Evolutionary conservation across 2,113 vertebrate genomes (phyloP).

Genomic region (Pedetes capensis): DNA sequence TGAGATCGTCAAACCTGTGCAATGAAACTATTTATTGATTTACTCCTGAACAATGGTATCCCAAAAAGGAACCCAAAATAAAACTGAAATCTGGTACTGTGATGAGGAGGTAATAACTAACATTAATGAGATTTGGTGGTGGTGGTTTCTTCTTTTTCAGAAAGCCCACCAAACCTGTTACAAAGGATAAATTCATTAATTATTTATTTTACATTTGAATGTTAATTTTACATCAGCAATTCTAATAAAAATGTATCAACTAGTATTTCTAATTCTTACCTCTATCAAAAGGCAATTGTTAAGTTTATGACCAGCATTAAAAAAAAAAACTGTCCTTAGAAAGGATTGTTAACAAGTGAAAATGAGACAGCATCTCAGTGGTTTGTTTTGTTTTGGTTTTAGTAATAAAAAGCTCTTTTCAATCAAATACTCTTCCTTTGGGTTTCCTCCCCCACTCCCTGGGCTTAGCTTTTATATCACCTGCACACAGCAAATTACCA

Average conservation of each 20-base stretch:
- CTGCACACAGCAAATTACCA: not conserved
- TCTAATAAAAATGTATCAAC: conserved; percentile 43
- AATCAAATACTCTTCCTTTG: conserved; percentile 33
- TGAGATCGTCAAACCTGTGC: conserved; percentile 67
- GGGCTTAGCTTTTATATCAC: not conserved
- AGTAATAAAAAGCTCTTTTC: conserved; percentile 83
- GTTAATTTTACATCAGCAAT: conserved; percentile 55
- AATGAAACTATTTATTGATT: conserved; percentile 79
- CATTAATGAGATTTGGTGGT: not conserved
- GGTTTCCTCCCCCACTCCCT: not conserved
- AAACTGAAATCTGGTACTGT: conserved; percentile 24
- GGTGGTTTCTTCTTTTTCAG: not conserved
- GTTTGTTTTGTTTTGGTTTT: conserved; percentile 79
- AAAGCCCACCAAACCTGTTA: not conserved
- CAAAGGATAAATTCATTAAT: conserved; percentile 49
- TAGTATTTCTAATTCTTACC: conserved; percentile 40
- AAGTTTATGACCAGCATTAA: conserved; percentile 35
- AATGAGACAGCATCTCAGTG: conserved; percentile 49
- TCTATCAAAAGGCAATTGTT: conserved; percentile 2
- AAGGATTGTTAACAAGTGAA: conserved; percentile 28
- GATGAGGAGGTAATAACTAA: conserved; percentile 4
- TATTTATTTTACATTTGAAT: conserved; percentile 45
- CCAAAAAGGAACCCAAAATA: conserved; percentile 31
- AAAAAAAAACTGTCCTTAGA: conserved; percentile 5
- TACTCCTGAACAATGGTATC: conserved; percentile 45